Evolutionary conservation across 2,888 invertebrate species (phyloP).

Genomic region (Agonopterix alstromeriana): DNA sequence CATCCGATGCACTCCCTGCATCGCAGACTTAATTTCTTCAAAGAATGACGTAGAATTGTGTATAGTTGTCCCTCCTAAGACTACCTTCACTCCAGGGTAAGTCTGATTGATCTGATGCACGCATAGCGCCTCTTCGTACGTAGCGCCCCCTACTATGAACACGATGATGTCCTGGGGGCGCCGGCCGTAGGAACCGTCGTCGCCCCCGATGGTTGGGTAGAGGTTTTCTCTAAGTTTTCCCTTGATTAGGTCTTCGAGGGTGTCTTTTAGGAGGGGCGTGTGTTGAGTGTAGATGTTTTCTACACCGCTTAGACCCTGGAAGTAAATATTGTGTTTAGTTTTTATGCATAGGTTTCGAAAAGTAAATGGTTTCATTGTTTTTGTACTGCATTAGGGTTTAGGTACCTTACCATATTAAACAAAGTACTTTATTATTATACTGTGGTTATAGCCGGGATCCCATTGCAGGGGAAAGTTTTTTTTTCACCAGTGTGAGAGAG

Average conservation of each 20-base stretch:
- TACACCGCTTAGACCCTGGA: constrained; percentile 91
- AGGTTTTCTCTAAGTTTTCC: constrained; percentile 91
- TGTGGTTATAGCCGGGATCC: no score
- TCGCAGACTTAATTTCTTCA: constrained; percentile 83
- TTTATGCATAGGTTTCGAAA: no score
- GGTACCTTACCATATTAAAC: no score
- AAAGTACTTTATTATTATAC: no score
- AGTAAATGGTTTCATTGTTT: no score
- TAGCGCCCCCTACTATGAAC: constrained; percentile 96
- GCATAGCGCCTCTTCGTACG: constrained; percentile 95
- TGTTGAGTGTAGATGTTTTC: constrained; percentile 99
- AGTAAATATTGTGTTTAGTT: background rate
- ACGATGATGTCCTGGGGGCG: constrained; percentile 96
- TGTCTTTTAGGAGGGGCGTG: constrained; percentile 92
- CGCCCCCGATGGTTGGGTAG: constrained; percentile 89
- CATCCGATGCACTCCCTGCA: constrained; percentile 79
- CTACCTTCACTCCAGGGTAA: constrained; percentile 84
- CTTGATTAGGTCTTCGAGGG: constrained; percentile 92
- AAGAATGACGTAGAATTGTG: constrained; percentile 91
- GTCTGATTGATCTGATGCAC: constrained; percentile 85
- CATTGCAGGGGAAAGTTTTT: no score
- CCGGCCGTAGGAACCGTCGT: constrained; percentile 58
- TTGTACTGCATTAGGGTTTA: no score
- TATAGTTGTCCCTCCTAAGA: constrained; percentile 94
- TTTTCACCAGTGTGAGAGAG: no score